These are phyloP conservation scores for Leptopilina drosophilae DNA, from an alignment of 2,888 invertebrate genomes.

Conservation along the genomic window DNA sequence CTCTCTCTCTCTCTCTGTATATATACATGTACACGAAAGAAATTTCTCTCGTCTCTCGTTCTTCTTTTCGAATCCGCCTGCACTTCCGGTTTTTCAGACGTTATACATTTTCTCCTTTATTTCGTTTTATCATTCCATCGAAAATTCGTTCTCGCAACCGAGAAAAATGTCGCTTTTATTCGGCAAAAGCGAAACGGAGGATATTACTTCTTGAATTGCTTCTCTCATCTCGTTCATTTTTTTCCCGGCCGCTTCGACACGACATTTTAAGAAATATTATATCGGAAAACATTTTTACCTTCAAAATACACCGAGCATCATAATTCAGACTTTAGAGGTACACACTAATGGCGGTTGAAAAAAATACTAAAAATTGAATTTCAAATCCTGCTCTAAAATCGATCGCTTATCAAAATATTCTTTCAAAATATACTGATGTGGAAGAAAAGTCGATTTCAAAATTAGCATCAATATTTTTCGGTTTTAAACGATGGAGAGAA, in stretches of 20 bases:
- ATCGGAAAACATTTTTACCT: not conserved
- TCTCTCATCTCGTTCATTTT: not conserved
- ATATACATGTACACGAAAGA: not conserved
- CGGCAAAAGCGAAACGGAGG: not conserved
- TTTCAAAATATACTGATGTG: no score
- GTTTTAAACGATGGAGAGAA: no score
- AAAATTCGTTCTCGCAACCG: conserved; percentile 14
- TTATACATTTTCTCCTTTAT: conserved; percentile 2
- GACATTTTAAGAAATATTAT: not conserved
- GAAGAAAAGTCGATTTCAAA: no score
- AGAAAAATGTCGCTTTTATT: conserved; percentile 24
- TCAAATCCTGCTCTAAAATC: no score
- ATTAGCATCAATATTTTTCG: no score
- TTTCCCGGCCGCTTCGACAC: not conserved
- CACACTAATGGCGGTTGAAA: no score
- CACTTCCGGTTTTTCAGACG: conserved; percentile 22
- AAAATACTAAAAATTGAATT: no score
- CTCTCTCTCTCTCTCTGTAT: not conserved
- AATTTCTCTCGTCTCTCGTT: conserved; percentile 27
- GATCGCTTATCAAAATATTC: no score
- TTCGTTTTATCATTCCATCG: conserved; percentile 29
- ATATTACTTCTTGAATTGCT: not conserved
- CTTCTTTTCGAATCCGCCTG: conserved; percentile 25
- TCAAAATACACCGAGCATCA: not conserved
- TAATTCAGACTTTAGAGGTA: not conserved